phyloP scores from a whole-genome alignment of 2,113 vertebrate genomes.

The Cichladusa arquata region DNA sequence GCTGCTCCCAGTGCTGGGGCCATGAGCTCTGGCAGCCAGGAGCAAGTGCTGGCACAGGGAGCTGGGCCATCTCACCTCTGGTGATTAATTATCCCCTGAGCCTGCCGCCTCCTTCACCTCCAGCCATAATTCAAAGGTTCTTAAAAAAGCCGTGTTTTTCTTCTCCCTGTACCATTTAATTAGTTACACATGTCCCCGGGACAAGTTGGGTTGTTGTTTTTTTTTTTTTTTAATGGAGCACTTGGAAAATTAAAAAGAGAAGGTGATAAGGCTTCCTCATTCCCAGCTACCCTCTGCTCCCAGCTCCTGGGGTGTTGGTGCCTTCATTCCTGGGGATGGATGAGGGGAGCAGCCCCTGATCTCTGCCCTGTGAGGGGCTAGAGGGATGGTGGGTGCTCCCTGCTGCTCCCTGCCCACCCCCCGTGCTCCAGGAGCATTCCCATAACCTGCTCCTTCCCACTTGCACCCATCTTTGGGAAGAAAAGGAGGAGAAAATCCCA shows the following conservation, averaged over 20 bases:
- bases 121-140: conserved; percentile 58
- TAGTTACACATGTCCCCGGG: conserved; percentile 55
- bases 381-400: not conserved
- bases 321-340: not conserved
- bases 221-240: not conserved
- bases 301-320: not conserved
- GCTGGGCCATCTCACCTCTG: not conserved
- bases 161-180: conserved; percentile 51
- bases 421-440: not conserved
- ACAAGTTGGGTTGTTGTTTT: not conserved
- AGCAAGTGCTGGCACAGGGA: not conserved
- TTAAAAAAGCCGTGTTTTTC: conserved; percentile 33
- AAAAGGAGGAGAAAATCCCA: not conserved
- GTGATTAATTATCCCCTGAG: conserved; percentile 57
- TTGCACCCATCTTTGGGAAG: not conserved
- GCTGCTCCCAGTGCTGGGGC: not conserved
- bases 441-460: not conserved
- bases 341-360: rapidly evolving
- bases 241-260: not conserved
- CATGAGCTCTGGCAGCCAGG: not conserved
- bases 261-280: not conserved
- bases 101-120: conserved; percentile 56
- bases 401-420: rapidly evolving
- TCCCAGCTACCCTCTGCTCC: not conserved
- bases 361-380: not conserved